Evolutionary conservation across 2,888 invertebrate species (phyloP).

Genomic region (Rhingia rostrata): DNA sequence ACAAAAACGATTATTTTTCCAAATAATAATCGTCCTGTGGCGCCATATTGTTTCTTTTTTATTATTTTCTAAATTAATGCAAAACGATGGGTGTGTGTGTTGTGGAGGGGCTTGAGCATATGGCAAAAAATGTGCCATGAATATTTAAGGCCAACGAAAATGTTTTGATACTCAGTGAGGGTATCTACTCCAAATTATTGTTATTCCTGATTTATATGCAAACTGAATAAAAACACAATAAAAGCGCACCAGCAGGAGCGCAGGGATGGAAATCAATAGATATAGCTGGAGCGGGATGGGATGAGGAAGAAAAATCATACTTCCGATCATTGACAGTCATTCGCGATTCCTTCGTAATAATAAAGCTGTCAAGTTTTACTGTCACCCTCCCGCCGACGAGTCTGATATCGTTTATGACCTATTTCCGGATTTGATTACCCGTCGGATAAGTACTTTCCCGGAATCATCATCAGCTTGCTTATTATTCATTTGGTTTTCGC

Average conservation of each 20-base stretch:
- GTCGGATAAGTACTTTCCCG: conserved; percentile 60
- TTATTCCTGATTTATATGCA: conserved; percentile 57
- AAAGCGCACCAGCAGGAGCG: not conserved
- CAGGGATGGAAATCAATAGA: conserved; percentile 17
- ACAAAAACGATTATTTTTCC: conserved; percentile 22
- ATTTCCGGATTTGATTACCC: conserved; percentile 69
- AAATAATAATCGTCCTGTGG: conserved; percentile 30
- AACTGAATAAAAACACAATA: conserved; percentile 35
- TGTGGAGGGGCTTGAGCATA: conserved; percentile 28
- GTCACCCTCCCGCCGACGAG: conserved; percentile 17
- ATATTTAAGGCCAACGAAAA: not conserved
- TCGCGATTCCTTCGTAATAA: conserved; percentile 41
- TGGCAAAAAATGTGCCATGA: conserved; percentile 3
- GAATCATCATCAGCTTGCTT: conserved; percentile 66
- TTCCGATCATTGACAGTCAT: conserved; percentile 19
- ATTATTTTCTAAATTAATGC: conserved; percentile 3
- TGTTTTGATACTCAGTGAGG: not conserved
- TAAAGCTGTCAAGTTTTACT: conserved; percentile 60
- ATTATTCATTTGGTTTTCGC: conserved; percentile 65
- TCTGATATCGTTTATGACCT: conserved; percentile 55
- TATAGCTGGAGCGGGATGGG: conserved; percentile 24
- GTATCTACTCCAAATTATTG: conserved; percentile 11
- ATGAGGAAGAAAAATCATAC: conserved; percentile 40
- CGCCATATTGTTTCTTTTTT: conserved; percentile 15
- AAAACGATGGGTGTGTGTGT: conserved; percentile 7